phyloP scores from a whole-genome alignment of 1,140 invertebrate species.

The Ctenoplectra terminalis region DNA sequence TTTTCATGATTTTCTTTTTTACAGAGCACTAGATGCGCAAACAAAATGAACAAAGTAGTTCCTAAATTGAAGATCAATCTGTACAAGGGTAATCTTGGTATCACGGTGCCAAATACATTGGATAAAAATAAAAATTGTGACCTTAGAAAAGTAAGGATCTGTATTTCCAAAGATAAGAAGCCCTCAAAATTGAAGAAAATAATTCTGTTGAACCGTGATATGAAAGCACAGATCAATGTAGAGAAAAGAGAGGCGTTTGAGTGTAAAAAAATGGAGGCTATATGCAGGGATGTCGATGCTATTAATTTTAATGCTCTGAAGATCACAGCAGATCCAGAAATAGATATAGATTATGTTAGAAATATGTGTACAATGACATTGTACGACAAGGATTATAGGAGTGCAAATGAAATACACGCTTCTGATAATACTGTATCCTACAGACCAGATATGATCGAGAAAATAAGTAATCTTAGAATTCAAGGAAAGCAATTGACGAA shows the following conservation, averaged over 20 bases:
- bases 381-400: slow-evolving; percentile 53
- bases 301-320: slow-evolving; percentile 65
- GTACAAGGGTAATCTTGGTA: slow-evolving; percentile 8
- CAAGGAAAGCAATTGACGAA: background rate
- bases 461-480: slow-evolving; percentile 57
- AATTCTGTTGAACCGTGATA: slow-evolving; percentile 34
- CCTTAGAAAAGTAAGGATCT: slow-evolving; percentile 10
- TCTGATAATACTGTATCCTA: slow-evolving; percentile 44
- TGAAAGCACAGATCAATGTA: slow-evolving; percentile 24
- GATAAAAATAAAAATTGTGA: slow-evolving; percentile 2
- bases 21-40: slow-evolving; percentile 12
- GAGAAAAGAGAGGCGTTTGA: slow-evolving; percentile 21
- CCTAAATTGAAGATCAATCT: slow-evolving; percentile 34
- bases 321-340: slow-evolving; percentile 56
- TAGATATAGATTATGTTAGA: slow-evolving; percentile 53
- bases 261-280: slow-evolving; percentile 28
- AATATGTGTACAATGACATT: slow-evolving; percentile 60
- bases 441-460: slow-evolving; percentile 54
- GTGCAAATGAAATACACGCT: slow-evolving; percentile 14
- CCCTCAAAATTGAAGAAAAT: slow-evolving; percentile 49
- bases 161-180: slow-evolving; percentile 48
- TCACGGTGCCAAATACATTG: background rate
- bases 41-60: slow-evolving; percentile 19
- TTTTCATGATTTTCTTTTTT: background rate
- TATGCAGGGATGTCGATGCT: slow-evolving; percentile 21